Evolutionary conservation across 2,113 vertebrate genomes (phyloP).

Genomic region (Scytalopus superciliaris): DNA sequence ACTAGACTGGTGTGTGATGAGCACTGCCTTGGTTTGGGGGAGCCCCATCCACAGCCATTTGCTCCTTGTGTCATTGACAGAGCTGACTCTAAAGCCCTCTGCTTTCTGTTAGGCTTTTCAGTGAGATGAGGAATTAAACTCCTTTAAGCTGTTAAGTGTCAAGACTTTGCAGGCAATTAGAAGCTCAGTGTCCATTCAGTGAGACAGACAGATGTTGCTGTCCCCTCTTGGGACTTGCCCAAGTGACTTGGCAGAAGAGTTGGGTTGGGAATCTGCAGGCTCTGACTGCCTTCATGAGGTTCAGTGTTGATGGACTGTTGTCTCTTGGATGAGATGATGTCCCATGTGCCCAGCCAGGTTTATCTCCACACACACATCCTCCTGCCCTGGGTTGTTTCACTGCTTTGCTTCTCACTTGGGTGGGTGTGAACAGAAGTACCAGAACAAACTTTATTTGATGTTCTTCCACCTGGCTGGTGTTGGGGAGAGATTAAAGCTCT

Average conservation of each 20-base stretch:
- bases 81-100: not conserved
- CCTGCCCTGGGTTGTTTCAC: not conserved
- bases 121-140: not conserved
- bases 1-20: not conserved
- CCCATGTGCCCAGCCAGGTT: not conserved
- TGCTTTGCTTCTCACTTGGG: not conserved
- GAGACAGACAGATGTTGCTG: not conserved
- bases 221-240: not conserved
- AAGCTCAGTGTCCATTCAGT: not conserved
- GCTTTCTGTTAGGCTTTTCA: not conserved
- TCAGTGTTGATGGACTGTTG: not conserved
- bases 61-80: not conserved
- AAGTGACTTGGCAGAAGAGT: not conserved
- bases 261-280: not conserved
- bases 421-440: not conserved
- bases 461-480: accelerated
- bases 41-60: not conserved
- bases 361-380: not conserved
- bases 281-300: not conserved
- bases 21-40: not conserved
- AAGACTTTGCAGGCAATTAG: not conserved
- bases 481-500: not conserved
- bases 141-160: not conserved
- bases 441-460: not conserved
- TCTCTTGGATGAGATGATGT: not conserved